Percentiles rank a stretch among this genome's conserved stretches.
phyloP scores from a whole-genome alignment of 2,888 invertebrate species.

The Sialis lutaria region DNA sequence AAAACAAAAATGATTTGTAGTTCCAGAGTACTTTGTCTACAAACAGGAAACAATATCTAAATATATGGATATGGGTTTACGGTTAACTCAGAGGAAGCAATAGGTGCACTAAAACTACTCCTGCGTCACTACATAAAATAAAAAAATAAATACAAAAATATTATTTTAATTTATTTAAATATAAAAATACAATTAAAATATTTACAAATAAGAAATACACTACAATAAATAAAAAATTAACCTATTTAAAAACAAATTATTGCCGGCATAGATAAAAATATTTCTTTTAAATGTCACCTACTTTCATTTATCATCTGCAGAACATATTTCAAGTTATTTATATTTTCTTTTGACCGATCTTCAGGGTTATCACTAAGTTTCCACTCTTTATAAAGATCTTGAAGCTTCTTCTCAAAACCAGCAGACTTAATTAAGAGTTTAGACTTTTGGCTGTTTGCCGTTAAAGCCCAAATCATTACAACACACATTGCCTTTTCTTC shows the following conservation, averaged over 20 bases:
- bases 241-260: background rate
- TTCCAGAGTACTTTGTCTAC: no score
- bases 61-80: no score
- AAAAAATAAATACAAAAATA: no score
- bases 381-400: slow-evolving; percentile 26
- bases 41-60: no score
- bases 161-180: no score
- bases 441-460: slow-evolving; percentile 52
- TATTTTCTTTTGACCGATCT: slow-evolving; percentile 14
- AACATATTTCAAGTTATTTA: slow-evolving; percentile 20
- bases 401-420: slow-evolving; percentile 27
- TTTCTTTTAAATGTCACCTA: slow-evolving; percentile 4
- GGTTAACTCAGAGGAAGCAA: no score
- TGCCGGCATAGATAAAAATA: slow-evolving; percentile 1
- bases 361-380: slow-evolving; percentile 18
- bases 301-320: slow-evolving; percentile 17
- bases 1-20: no score
- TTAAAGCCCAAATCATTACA: slow-evolving; percentile 45
- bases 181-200: no score
- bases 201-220: no score
- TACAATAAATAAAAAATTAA: no score
- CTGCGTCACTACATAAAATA: no score
- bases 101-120: no score
- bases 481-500: slow-evolving; percentile 29
- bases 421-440: slow-evolving; percentile 33